These are phyloP conservation scores for Megalonaias nervosa DNA, from an alignment of 1,140 invertebrate species.

Conservation along the genomic window DNA sequence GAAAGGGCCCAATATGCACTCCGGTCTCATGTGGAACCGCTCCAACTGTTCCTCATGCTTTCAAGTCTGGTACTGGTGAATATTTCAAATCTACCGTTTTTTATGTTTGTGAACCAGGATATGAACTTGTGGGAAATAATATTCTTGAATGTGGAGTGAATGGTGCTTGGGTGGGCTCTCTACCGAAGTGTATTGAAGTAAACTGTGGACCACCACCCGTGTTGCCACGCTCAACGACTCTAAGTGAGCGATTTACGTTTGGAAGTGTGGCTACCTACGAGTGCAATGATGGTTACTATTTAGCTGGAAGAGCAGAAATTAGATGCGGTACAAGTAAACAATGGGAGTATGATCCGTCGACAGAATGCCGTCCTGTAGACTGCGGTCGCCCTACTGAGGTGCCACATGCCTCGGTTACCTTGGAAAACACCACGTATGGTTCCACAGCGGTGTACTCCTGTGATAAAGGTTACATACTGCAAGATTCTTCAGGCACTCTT, in stretches of 20 bases:
- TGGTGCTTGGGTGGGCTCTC: slow-evolving; percentile 50
- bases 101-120: slow-evolving; percentile 75
- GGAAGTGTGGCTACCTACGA: slow-evolving; percentile 74
- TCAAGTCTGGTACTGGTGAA: slow-evolving; percentile 26
- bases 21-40: slow-evolving; percentile 38
- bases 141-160: slow-evolving; percentile 60
- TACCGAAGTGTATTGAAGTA: slow-evolving; percentile 49
- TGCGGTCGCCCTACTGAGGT: slow-evolving; percentile 87
- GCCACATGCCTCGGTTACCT: slow-evolving; percentile 81
- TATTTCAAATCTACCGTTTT: slow-evolving; percentile 35
- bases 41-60: slow-evolving; percentile 39
- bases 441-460: slow-evolving; percentile 49
- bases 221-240: slow-evolving; percentile 49
- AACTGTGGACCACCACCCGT: slow-evolving; percentile 54
- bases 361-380: slow-evolving; percentile 80
- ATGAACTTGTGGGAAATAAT: slow-evolving; percentile 55
- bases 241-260: slow-evolving; percentile 43
- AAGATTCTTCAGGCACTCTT: slow-evolving; percentile 16
- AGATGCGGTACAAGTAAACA: slow-evolving; percentile 65
- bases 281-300: slow-evolving; percentile 68
- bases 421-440: slow-evolving; percentile 80
- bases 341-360: slow-evolving; percentile 38
- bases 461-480: slow-evolving; percentile 46
- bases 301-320: slow-evolving; percentile 34
- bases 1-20: slow-evolving; percentile 24